Evolutionary conservation across 2,797 vertebrate species (phyloP), one percentile per base, ranked within the genome.

Genomic region (Triplophysa bombifrons): DNA sequence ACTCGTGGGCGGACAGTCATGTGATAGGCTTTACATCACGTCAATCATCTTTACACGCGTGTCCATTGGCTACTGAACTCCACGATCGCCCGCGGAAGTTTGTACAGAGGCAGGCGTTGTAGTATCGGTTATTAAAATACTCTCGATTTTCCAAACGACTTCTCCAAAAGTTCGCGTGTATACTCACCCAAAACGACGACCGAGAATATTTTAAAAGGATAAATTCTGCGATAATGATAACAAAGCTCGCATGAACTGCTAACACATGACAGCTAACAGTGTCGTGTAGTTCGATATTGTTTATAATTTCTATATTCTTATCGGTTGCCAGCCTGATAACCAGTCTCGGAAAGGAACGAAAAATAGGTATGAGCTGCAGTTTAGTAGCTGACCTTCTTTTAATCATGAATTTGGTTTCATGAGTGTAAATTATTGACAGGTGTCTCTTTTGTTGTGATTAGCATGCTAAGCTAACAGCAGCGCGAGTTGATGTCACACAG

Each of bases 21-120:
- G 16, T 12, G 27, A 63, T 71, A 63, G 58, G 76, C 27, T 78
- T 10, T 17, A n/a, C 3, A 14, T 51, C 66, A 13, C 56, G 56
- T 71, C 76, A 68, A 25, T 80, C 74, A 81, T 84, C 72, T 71
- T 22, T 30, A 50, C 67, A 58, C 74, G 58, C 41, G 72, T 86
- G 78, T 91, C 87, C 56, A 78, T 81, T 82, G 80, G 84, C 27
- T 64, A 17, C 0, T 0, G 10, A 19, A 5, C 20, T 63, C n/a
- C 0, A 71, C 8, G 66, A 11, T 71, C 20, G 17, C 68, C 46
- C 80, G 82, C 82, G 80, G 78, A 82, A 81, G 80, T 84, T 78
- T 50, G 53, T 82, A 66, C 41, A 27, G 53, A 44, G 53, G 68
- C 17, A 68, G 0, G 72, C 50, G 0, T 20, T 27, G 17, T 44